Percentiles rank a stretch among this genome's conserved stretches.
Conservation (phyloP, 2,888 invertebrate genomes). For the Noctua janthina region DNA sequence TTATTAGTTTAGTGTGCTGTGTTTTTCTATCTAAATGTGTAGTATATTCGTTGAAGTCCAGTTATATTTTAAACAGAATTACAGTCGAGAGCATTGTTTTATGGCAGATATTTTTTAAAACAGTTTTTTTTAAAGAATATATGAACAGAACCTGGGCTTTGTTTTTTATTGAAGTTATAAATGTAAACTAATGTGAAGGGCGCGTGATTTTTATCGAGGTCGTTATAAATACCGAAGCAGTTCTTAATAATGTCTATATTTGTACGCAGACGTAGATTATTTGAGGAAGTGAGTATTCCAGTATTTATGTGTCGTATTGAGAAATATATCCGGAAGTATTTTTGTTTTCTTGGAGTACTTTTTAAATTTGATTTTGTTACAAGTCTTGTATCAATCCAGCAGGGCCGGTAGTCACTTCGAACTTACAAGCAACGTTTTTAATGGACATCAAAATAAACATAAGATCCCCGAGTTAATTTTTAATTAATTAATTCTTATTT, state of each 20-base stretch:
- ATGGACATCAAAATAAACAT: neutral
- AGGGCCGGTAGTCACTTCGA: neutral
- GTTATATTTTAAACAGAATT: neutral
- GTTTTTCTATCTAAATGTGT: neutral
- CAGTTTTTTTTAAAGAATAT: neutral
- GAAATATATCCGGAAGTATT: fast-evolving
- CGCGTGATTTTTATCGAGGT: neutral
- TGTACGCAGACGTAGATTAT: conserved; percentile 75
- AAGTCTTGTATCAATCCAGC: neutral
- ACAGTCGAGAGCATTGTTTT: neutral
- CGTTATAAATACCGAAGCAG: neutral
- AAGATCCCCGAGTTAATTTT: neutral
- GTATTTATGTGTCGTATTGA: too few species aligned
- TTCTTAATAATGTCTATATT: conserved; percentile 73
- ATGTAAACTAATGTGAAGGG: neutral
- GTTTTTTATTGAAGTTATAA: neutral
- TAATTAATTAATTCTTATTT: neutral
- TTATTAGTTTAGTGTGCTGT: neutral
- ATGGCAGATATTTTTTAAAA: too few species aligned
- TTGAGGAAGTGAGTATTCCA: conserved; percentile 78
- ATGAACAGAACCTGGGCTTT: neutral
- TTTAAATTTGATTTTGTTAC: neutral
- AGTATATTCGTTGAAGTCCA: neutral
- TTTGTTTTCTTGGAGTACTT: neutral
- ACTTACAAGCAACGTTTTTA: neutral